Evolutionary conservation across 2,888 invertebrate species (phyloP), one percentile per base, ranked within the genome.

Genomic region (Sepioteuthis lessoniana): DNA sequence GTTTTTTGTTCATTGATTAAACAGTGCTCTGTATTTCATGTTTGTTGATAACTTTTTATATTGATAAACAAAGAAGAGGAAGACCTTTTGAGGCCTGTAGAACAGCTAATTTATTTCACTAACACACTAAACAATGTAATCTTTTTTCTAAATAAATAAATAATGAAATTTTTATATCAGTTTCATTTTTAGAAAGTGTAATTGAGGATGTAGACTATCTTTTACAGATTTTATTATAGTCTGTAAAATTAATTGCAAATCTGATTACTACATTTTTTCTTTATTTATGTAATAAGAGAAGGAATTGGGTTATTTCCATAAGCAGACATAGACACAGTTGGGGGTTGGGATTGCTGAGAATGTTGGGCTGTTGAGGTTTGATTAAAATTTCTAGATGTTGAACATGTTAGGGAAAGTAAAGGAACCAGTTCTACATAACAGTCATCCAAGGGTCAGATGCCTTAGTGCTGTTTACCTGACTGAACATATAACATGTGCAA

Each of bases 371-470:
- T 76, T 76, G n/a, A 76, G n/a, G n/a, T 76, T n/a, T 76, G 31
- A 76, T 76, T 76, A 76, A 31, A 76, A 76, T n/a, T n/a, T n/a
- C n/a, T 0, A n/a, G 13, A 35, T 16, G 76, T n/a, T 76, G 76
- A 76, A 2, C 76, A n/a, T 35, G 10, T n/a, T 16, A 76, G 76
- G n/a, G 76, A 10, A 76, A 76, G 19, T 76, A 76, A 76, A n/a
- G 76, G 76, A 76, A n/a, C 76, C 76, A 76, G 76, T 76, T 76
- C 76, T 76, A 76, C n/a, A 76, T n/a, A 76, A 76, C 76, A n/a
- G n/a, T 76, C n/a, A 76, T 35, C 76, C n/a, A 76, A 76, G n/a
- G 76, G n/a, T 76, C n/a, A 76, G 76, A 76, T n/a, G n/a, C 76
- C 76, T 76, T 76, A 76, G 76, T 76, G 76, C n/a, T 76, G 76